phyloP scores from a whole-genome alignment of 2,888 invertebrate genomes.

The Synanthedon myopaeformis region DNA sequence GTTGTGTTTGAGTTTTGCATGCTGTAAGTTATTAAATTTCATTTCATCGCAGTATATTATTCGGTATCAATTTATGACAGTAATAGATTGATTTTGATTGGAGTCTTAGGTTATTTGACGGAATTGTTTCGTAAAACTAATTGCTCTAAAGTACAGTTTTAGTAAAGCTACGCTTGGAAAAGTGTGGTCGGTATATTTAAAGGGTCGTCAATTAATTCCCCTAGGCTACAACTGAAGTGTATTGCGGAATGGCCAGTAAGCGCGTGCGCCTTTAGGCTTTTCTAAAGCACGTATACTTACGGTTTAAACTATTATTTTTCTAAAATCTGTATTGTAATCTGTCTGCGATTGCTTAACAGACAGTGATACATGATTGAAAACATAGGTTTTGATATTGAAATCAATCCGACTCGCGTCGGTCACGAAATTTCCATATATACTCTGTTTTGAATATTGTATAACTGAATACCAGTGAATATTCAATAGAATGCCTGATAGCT shows the following conservation, averaged over 20 bases:
- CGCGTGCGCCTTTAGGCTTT: conserved; percentile 12
- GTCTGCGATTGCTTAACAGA: conserved; percentile 6
- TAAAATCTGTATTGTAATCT: conserved; percentile 24
- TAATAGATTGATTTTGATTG: conserved; percentile 19
- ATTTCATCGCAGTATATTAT: conserved; percentile 10
- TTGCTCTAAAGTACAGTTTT: neutral
- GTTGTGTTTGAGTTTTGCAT: conserved; percentile 13
- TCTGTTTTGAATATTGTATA: neutral
- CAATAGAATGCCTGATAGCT: neutral
- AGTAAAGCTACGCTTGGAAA: neutral
- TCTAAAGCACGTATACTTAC: conserved; percentile 21
- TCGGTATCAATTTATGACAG: conserved; percentile 17
- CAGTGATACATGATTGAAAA: conserved; percentile 29
- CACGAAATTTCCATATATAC: conserved; percentile 6
- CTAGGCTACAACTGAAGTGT: conserved; percentile 27
- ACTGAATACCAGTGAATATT: neutral
- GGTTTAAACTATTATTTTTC: conserved; percentile 23
- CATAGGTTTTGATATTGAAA: conserved; percentile 1
- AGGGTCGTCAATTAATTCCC: conserved; percentile 19
- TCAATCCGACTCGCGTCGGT: neutral
- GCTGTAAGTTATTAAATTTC: conserved; percentile 15
- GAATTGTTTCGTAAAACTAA: neutral
- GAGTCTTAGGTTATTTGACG: conserved; percentile 1
- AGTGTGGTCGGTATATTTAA: neutral
- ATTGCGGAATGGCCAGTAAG: conserved; percentile 17